Percentiles rank a stretch among this genome's conserved stretches.
These are phyloP conservation scores for Mus spicilegus DNA, from an alignment of 2,113 vertebrate genomes.

Conservation along the genomic window DNA sequence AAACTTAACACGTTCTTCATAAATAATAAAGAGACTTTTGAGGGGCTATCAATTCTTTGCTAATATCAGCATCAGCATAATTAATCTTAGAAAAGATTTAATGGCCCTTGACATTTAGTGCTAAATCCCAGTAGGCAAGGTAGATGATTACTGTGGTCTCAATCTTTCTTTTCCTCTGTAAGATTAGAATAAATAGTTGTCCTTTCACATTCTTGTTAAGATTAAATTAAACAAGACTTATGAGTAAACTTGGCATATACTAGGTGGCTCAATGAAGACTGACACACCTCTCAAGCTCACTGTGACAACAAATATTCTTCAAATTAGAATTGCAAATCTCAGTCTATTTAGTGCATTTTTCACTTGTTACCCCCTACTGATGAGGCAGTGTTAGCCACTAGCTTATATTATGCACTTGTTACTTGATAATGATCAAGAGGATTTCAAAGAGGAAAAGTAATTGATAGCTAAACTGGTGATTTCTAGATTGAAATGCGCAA, in stretches of 20 bases:
- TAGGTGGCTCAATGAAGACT: background rate
- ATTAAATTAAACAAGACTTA: background rate
- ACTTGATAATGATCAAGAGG: slow-evolving; percentile 61
- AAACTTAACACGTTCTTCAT: slow-evolving; percentile 12
- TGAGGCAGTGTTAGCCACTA: slow-evolving; percentile 24
- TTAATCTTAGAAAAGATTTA: slow-evolving; percentile 40
- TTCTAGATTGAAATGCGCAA: slow-evolving; percentile 77
- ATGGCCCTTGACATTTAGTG: background rate
- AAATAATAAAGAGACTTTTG: background rate
- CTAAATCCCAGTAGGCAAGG: background rate
- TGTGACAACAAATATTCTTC: background rate
- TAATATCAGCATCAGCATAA: slow-evolving; percentile 2
- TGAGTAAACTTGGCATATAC: background rate
- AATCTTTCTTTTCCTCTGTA: background rate
- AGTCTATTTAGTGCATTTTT: slow-evolving; percentile 21
- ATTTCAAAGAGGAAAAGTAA: slow-evolving; percentile 75
- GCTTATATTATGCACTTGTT: slow-evolving; percentile 40
- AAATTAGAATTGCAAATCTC: background rate
- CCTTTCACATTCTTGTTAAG: background rate
- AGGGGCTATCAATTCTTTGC: background rate
- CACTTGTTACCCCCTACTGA: background rate
- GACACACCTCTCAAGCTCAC: background rate
- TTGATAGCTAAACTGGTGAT: slow-evolving; percentile 78
- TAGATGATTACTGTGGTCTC: background rate
- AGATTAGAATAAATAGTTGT: background rate